These are phyloP conservation scores for Agonopterix alstromeriana DNA, from an alignment of 2,888 invertebrate species.

Conservation along the genomic window DNA sequence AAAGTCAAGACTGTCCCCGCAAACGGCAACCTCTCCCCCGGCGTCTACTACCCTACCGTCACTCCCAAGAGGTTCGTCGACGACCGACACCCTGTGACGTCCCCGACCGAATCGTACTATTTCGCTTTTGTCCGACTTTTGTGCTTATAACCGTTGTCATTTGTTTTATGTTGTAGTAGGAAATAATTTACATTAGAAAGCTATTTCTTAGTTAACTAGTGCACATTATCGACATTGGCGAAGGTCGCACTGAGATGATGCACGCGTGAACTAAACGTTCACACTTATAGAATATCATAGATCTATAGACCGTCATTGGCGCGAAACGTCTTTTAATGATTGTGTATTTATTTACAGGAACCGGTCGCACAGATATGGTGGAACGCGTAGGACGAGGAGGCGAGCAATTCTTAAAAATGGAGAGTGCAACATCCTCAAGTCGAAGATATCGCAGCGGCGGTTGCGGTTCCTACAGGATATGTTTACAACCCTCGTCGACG, in stretches of 20 bases:
- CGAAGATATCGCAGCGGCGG: constrained; percentile 87
- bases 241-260: constrained; percentile 46
- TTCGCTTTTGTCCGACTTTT: constrained; percentile 54
- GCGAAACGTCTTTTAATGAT: constrained; percentile 23
- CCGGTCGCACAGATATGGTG: constrained; percentile 81
- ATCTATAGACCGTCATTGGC: constrained; percentile 34
- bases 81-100: constrained; percentile 49
- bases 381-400: constrained; percentile 82
- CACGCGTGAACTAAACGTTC: constrained; percentile 57
- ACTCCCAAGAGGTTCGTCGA: constrained; percentile 69
- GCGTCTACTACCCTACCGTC: constrained; percentile 67
- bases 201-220: constrained; percentile 34
- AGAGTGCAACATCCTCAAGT: constrained; percentile 96
- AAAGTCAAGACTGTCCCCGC: constrained; percentile 58
- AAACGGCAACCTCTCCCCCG: constrained; percentile 70
- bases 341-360: constrained; percentile 74
- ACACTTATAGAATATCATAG: constrained; percentile 37
- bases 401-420: constrained; percentile 97
- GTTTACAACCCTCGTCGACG: constrained; percentile 93
- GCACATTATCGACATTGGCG: constrained; percentile 50
- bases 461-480: constrained; percentile 87
- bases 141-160: constrained; percentile 21
- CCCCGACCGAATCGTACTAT: constrained; percentile 53
- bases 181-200: constrained; percentile 42
- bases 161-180: constrained; percentile 20